phyloP scores from a whole-genome alignment of 1,140 invertebrate species.

The Bombus confusus region DNA sequence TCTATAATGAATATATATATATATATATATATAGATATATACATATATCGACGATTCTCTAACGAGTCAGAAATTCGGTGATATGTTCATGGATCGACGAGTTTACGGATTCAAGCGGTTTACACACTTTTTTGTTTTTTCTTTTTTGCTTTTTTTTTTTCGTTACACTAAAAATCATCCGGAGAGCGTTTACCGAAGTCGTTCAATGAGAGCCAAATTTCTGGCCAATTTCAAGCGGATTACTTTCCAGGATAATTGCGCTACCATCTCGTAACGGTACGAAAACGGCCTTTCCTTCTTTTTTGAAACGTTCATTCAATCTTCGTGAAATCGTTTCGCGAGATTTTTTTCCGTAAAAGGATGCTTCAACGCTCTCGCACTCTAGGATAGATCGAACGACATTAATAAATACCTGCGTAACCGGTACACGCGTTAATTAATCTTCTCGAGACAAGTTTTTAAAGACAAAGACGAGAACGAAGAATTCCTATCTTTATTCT shows the following conservation, averaged over 20 bases:
- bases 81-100: conserved; percentile 44
- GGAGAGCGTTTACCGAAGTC: conserved; percentile 20
- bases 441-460: no score
- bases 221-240: neutral
- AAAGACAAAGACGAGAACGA: no score
- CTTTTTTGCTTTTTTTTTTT: neutral
- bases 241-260: conserved; percentile 10
- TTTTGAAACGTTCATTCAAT: neutral
- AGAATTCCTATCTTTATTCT: no score
- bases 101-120: conserved; percentile 23
- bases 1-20: conserved; percentile 21
- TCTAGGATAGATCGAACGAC: no score
- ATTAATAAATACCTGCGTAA: no score
- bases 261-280: neutral
- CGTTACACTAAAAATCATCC: neutral
- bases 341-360: no score
- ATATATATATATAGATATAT: conserved; percentile 10
- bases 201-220: neutral
- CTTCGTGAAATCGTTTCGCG: neutral
- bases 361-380: rapidly evolving
- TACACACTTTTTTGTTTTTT: conserved; percentile 10
- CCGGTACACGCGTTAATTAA: no score
- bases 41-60: conserved; percentile 14
- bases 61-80: conserved; percentile 48
- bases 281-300: neutral